Percentiles rank a stretch among this genome's conserved stretches.
Conservation (phyloP, 1,140 invertebrate genomes). For the Acromyrmex echinatior region DNA sequence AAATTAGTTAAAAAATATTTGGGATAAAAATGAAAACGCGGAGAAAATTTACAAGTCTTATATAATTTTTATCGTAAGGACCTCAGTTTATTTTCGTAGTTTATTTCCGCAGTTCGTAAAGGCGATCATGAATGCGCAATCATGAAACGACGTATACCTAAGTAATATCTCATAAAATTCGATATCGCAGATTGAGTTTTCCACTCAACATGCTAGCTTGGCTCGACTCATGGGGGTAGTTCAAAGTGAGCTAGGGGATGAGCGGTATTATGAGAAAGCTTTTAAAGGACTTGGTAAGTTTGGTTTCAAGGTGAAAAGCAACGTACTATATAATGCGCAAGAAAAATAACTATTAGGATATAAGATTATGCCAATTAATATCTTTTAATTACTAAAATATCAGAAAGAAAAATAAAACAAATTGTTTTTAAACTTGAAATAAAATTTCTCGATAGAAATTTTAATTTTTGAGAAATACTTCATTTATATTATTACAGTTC, state of each 20-base stretch:
- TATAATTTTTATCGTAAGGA: not conserved
- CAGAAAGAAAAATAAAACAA: not conserved
- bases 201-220: constrained; percentile 29
- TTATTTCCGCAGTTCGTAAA: constrained; percentile 14
- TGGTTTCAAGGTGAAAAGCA: constrained; percentile 6
- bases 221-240: constrained; percentile 42
- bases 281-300: constrained; percentile 9
- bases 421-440: not conserved
- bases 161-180: constrained; percentile 60
- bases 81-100: not conserved
- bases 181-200: constrained; percentile 58
- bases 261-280: constrained; percentile 45
- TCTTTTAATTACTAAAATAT: not conserved
- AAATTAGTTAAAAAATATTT: not conserved
- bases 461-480: not conserved
- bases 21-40: not conserved
- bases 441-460: not conserved
- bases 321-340: not conserved
- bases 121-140: constrained; percentile 35
- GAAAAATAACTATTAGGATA: constrained; percentile 4
- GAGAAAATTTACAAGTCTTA: not conserved
- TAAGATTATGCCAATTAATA: constrained; percentile 8
- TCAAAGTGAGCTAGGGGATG: constrained; percentile 38
- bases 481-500: not conserved
- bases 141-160: constrained; percentile 38